Evolutionary conservation across 1,140 invertebrate species (phyloP), one percentile per base, ranked within the genome.

Genomic region (Penaeus vannamei): DNA sequence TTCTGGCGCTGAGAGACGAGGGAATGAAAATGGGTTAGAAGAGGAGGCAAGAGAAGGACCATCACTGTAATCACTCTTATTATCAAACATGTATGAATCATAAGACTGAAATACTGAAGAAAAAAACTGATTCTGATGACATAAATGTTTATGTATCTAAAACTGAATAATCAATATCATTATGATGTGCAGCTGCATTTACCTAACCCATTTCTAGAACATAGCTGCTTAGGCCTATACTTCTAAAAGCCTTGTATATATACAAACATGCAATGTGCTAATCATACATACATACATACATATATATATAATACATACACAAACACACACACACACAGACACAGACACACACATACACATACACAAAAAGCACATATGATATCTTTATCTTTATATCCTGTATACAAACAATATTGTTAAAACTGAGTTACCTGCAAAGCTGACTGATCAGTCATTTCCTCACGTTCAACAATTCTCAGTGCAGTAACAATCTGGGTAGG

Each of bases 401-500:
- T 72, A 20, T 72, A 22, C 17, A 62, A 76, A 76, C 26, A 36
- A 29, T 76, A 76, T 76, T 12, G 19, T 76, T 76, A 17, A 14
- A 85, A 84, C 59, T 46, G 62, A 87, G n/a, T 83, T 91, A 95
- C 94, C 93, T 95, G 95, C 77, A 96, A 91, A 1, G 97, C 96
- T 93, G 96, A 95, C 91, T 95, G 95, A 94, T 98, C 97, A 29
- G 96, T 95, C 93, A 97, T 98, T 92, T 99, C 98, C 94, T 99
- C 99, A 90, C 98, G 94, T 93, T 99, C 98, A 91, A 99, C 98
- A 84, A 99, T 99, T 90, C 99, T 94, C 8, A 99, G 93, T 0
- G 97, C 98, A 0, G 98, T 99, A 0, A 99, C 99, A 92, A 99
- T 98, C 10, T 98, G 95, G 1, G 97, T 98, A 0, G 98, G 98